Evolutionary conservation across 1,140 invertebrate species (phyloP), one percentile per base, ranked within the genome.

Genomic region (Mactra quadrangularis): DNA sequence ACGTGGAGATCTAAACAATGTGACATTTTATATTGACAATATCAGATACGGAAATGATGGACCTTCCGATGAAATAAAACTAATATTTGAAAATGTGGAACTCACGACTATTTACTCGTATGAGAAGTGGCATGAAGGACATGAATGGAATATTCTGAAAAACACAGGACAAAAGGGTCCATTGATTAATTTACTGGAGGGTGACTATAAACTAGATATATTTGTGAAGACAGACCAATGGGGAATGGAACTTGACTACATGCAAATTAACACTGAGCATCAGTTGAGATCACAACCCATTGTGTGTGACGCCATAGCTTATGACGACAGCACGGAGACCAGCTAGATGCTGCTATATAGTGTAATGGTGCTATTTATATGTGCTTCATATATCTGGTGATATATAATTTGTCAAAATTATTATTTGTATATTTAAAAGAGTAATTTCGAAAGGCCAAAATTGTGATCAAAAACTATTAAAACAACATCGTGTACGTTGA

Each of bases 21-120:
- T 81, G 6, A 22, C 62, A 3, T 22, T 81, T n/a, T 57, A 38
- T 19, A 33, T 81, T 29, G 64, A 71, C 31, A 66, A 81, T 60
- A 71, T 81, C 11, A 47, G 66, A 0, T 81, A 81, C n/a, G 50
- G 35, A 7, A 81, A 81, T 29, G 77, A 81, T 25, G 77, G 77
- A 70, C 77, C 77, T n/a, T 52, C 64, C 25, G 77, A 81, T 29
- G 31, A 15, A 15, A 55, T 81, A 0, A 66, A 52, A 19, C 13
- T 81, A 33, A 57, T 38, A n/a, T 81, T 81, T 29, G 77, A 81
- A 57, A 41, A 27, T 19, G 53, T 55, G 2, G 19, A 41, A 25
- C 50, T 62, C 15, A 33, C 33, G 0, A 47, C 25, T 33, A 55
- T 50, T 33, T 41, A 11, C 11, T 70, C 64, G 15, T 60, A 27